These are phyloP conservation scores for Xenopus tropicalis DNA, from an alignment of 2,113 vertebrate species.

Conservation along the genomic window UCB_Xtro_10.0 CM004446.2:53672501-53673000, in stretches of 20 bases:
- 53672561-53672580: constrained; percentile 50
- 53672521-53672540: constrained; percentile 30
- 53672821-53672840: no score
- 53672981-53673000: no score
- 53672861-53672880: no score
- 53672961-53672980: no score
- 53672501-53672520: constrained; percentile 48
- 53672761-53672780: no score
- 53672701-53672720: constrained; percentile 41
- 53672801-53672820: no score
- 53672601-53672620: constrained; percentile 63
- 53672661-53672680: constrained; percentile 61
- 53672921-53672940: no score
- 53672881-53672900: no score
- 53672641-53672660: constrained; percentile 59
- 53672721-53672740: constrained; percentile 29
- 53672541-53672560: constrained; percentile 48
- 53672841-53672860: no score
- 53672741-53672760: constrained; percentile 14
- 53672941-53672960: no score
- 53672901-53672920: no score
- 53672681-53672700: constrained; percentile 45
- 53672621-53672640: constrained; percentile 57
- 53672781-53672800: no score
- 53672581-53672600: constrained; percentile 60